Base-by-base conservation (phyloP, 2,797 vertebrate species). In the Centropyge bicolor region DNA sequence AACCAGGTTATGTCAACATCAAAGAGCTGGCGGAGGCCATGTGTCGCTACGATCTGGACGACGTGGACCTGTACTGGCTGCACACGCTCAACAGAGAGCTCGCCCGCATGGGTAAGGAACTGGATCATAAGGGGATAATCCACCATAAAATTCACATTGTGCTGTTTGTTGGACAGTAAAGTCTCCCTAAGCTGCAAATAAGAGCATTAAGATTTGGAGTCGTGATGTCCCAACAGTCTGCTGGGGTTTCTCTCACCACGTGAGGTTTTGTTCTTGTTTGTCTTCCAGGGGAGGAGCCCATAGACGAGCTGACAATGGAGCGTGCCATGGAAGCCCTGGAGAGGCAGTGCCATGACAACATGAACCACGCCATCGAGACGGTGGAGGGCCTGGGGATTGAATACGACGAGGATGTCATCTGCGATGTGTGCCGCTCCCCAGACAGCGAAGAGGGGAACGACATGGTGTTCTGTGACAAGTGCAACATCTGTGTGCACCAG, bases 381-480 rank as follows among this genome's bases (percentile, higher is more conserved):
- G 98, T 99, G 81, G 98, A 99, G 74, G 98, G 98, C 0, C 84
- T 99, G 88, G 98, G 98, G 40, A 99, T 99, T 1, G 98, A 99
- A 66, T 99, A 99, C 1, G 98, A 99, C 63, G 98, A 99, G 93
- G 97, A 99, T 0, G 98, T 99, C 64, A 97, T 99, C 89, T 99
- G 98, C 75, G 98, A 99, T 27, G 98, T 99, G 76, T 99, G 98
- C 88, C 97, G 96, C 66, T 99, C 98, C 40, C 98, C 98, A 0
- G 97, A 99, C 90, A 98, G 98, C 16, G 98, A 99, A 79, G 98
- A 99, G 80, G 98, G 98, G 8, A 99, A 99, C 78, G 98, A 99
- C 92, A 99, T 99, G 98, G 98, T 99, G 74, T 99, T 99, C 92
- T 99, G 98, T 89, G 98, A 99, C 95, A 97, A 98, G 92, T 99